These are phyloP conservation scores for Electrophaes corylata DNA, from an alignment of 2,888 invertebrate genomes.

Conservation along the genomic window DNA sequence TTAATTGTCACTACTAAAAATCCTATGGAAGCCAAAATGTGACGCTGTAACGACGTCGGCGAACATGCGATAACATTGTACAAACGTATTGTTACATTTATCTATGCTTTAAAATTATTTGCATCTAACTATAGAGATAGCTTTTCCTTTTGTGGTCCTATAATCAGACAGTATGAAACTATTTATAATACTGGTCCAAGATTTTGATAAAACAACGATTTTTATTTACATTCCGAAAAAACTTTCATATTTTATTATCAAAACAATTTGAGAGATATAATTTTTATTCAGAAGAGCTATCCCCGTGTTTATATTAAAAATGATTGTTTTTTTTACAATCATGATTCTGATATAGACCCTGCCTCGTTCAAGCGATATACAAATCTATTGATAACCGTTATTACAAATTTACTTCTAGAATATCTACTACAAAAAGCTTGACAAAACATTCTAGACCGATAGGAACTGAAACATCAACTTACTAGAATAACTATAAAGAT, in stretches of 20 bases:
- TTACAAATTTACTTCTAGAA: conserved; percentile 56
- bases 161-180: conserved; percentile 65
- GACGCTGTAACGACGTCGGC: conserved; percentile 63
- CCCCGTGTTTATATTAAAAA: conserved; percentile 58
- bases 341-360: conserved; percentile 80
- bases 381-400: conserved; percentile 52
- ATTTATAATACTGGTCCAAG: conserved; percentile 73
- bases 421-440: conserved; percentile 62
- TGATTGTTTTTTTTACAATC: conserved; percentile 50
- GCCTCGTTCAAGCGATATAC: conserved; percentile 80
- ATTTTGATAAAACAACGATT: conserved; percentile 42
- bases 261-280: conserved; percentile 40
- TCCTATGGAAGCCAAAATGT: conserved; percentile 81
- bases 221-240: conserved; percentile 20
- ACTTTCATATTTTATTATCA: conserved; percentile 13
- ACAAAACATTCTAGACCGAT: conserved; percentile 78
- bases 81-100: conserved; percentile 34
- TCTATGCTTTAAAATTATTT: conserved; percentile 25
- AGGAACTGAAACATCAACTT: conserved; percentile 70
- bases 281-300: conserved; percentile 67
- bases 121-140: conserved; percentile 72
- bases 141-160: conserved; percentile 75
- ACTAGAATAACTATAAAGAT: conserved; percentile 42
- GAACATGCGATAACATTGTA: conserved; percentile 58
- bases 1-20: conserved; percentile 62